phyloP scores from a whole-genome alignment of 2,888 invertebrate species.

The Limenitis camilla region DNA sequence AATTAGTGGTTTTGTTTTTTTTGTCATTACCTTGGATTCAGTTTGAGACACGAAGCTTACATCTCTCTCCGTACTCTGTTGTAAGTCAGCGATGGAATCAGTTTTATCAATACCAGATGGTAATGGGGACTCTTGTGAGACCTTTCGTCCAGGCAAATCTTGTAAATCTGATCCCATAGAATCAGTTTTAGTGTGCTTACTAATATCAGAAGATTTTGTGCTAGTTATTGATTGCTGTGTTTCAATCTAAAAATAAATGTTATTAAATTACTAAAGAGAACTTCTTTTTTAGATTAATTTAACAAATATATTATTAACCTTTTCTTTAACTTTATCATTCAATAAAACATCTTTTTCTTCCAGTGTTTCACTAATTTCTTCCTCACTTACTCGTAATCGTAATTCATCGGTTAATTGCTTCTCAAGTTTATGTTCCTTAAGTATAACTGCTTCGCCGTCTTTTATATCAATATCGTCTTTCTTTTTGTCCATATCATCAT shows the following conservation, averaged over 20 bases:
- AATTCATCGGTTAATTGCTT: slow-evolving; percentile 51
- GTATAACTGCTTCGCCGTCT: slow-evolving; percentile 33
- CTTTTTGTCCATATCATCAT: slow-evolving; percentile 39
- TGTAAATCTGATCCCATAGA: slow-evolving; percentile 61
- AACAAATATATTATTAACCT: slow-evolving; percentile 35
- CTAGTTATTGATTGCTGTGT: slow-evolving; percentile 52
- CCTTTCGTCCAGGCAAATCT: slow-evolving; percentile 44
- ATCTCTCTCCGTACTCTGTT: slow-evolving; percentile 66
- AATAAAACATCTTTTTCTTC: slow-evolving; percentile 57
- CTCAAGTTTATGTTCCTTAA: slow-evolving; percentile 42
- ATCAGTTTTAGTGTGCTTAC: slow-evolving; percentile 63
- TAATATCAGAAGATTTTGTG: slow-evolving; percentile 56
- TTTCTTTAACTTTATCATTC: slow-evolving; percentile 45
- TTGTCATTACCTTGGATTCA: slow-evolving; percentile 58
- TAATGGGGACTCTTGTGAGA: slow-evolving; percentile 58
- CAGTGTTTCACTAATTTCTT: slow-evolving; percentile 50
- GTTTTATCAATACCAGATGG: slow-evolving; percentile 58
- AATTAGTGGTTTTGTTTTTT: background rate
- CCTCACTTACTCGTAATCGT: slow-evolving; percentile 49
- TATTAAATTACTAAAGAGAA: background rate
- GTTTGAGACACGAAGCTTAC: slow-evolving; percentile 68
- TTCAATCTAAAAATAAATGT: slow-evolving; percentile 46
- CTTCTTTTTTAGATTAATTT: background rate
- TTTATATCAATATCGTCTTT: slow-evolving; percentile 40
- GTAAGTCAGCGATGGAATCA: slow-evolving; percentile 64